Percentiles rank a stretch among this genome's conserved stretches.
Conservation (phyloP, 2,113 vertebrate genomes). For the Elephantulus edwardii region DNA sequence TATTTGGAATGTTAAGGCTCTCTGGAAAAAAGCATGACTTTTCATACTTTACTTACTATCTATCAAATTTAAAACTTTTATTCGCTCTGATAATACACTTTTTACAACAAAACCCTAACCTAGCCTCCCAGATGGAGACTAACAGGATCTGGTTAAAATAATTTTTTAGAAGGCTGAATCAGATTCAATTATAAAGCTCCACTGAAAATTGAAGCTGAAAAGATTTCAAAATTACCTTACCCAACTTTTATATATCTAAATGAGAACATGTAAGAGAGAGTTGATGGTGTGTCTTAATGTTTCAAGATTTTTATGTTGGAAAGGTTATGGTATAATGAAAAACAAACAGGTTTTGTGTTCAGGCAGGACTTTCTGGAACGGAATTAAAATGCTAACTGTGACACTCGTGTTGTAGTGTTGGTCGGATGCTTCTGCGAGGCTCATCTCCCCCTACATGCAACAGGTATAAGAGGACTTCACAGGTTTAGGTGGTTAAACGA, state of each 20-base stretch:
- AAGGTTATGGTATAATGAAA: not conserved
- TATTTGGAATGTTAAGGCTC: conserved; percentile 32
- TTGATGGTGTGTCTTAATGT: not conserved
- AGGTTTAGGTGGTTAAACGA: conserved; percentile 16
- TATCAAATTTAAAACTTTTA: conserved; percentile 43
- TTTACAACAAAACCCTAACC: conserved; percentile 14
- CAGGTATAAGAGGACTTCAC: conserved; percentile 8
- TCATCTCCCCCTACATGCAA: conserved; percentile 35
- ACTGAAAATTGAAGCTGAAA: conserved; percentile 52
- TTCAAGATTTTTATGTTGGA: conserved; percentile 39
- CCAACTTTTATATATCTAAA: not conserved
- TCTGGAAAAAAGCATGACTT: conserved; percentile 15
- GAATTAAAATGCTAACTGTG: conserved; percentile 10
- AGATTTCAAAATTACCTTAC: conserved; percentile 17
- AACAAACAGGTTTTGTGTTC: not conserved
- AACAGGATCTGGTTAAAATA: conserved; percentile 14
- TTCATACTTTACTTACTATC: conserved; percentile 32
- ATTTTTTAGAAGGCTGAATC: conserved; percentile 48
- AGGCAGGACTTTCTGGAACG: conserved; percentile 38
- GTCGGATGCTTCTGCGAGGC: not conserved
- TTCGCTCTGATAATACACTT: not conserved
- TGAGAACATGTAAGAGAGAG: conserved; percentile 38
- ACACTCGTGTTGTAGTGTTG: not conserved
- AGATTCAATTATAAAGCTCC: conserved; percentile 7
- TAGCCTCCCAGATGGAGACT: not conserved